Evolutionary conservation across 2,888 invertebrate genomes (phyloP).

Genomic region (Epistrophe eligans): DNA sequence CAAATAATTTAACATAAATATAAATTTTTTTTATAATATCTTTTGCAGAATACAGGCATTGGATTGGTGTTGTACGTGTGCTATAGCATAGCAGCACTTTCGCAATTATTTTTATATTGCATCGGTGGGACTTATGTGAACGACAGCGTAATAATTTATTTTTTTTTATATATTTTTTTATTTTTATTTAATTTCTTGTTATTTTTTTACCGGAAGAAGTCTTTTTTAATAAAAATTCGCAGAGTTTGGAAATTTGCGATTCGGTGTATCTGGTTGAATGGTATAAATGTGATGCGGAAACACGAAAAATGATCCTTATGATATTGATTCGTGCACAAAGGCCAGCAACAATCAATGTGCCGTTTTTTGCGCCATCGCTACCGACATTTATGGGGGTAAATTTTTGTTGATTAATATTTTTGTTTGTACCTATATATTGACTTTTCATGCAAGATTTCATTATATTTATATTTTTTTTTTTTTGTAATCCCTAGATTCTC

Average conservation of each 20-base stretch:
- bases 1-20: neutral
- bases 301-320: conserved; percentile 82
- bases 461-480: neutral
- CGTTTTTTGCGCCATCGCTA: conserved; percentile 82
- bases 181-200: neutral
- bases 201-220: neutral
- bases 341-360: conserved; percentile 80
- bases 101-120: conserved; percentile 82
- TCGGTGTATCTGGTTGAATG: conserved; percentile 81
- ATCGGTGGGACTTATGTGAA: conserved; percentile 81
- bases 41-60: conserved; percentile 80
- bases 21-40: neutral
- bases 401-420: neutral
- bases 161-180: too few relatives aligned
- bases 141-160: conserved; percentile 79
- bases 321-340: conserved; percentile 81
- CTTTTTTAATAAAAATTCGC: conserved; percentile 29
- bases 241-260: conserved; percentile 81
- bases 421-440: neutral
- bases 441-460: neutral
- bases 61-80: conserved; percentile 80
- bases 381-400: conserved; percentile 80
- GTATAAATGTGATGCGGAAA: conserved; percentile 82
- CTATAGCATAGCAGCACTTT: conserved; percentile 80
- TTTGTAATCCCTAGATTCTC: conserved; percentile 79